phyloP scores from a whole-genome alignment of 1,140 invertebrate genomes.

The Drosophila sp. region DNA sequence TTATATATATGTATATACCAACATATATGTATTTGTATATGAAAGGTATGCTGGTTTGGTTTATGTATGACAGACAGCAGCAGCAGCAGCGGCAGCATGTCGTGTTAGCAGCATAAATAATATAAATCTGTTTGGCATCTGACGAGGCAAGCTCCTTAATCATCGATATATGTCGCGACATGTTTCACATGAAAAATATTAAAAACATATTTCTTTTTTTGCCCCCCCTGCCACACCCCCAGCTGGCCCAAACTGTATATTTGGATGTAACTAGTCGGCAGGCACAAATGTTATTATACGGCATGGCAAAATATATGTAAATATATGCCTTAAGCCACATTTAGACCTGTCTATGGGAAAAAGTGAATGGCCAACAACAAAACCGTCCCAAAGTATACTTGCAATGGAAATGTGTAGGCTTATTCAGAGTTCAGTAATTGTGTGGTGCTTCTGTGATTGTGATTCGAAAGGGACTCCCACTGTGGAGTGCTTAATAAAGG shows the following conservation, averaged over 20 bases:
- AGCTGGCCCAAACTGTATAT: conserved; percentile 11
- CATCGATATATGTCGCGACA: conserved; percentile 64
- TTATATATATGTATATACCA: conserved; percentile 8
- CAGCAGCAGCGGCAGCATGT: conserved; percentile 22
- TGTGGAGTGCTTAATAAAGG: no score
- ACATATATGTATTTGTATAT: conserved; percentile 33
- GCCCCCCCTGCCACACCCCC: background rate
- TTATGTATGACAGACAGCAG: conserved; percentile 18
- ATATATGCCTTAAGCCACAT: background rate
- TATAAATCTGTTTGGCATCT: conserved; percentile 43
- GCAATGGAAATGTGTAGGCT: no score
- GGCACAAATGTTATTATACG: conserved; percentile 3
- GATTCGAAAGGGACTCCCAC: no score
- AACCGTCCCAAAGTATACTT: background rate
- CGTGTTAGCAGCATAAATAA: conserved; percentile 54
- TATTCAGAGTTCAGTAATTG: no score
- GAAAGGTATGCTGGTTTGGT: conserved; percentile 49
- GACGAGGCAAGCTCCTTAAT: conserved; percentile 55
- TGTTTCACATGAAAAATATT: conserved; percentile 24
- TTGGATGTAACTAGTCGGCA: conserved; percentile 3
- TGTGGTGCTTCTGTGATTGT: no score
- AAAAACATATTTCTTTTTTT: conserved; percentile 5
- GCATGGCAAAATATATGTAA: background rate
- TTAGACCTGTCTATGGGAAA: background rate
- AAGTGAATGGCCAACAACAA: background rate